Evolutionary conservation across 2,888 invertebrate species (phyloP).

Genomic region (Smittia aterrima): DNA sequence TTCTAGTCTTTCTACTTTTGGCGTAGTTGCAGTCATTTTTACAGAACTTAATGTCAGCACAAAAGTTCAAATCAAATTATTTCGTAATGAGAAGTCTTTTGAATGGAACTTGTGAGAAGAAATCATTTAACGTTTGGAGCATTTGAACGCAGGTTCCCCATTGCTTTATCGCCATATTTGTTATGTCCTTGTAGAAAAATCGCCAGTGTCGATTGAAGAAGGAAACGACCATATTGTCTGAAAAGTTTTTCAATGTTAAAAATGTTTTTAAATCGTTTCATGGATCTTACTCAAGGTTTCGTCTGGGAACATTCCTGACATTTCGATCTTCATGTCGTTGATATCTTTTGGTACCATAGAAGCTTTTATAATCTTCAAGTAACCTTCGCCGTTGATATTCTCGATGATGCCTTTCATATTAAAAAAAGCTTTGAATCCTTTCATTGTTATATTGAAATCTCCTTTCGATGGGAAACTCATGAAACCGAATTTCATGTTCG

Average conservation of each 20-base stretch:
- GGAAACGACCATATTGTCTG: conserved; percentile 52
- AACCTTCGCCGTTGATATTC: conserved; percentile 57
- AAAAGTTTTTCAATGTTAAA: conserved; percentile 43
- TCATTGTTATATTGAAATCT: no score
- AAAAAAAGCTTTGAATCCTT: conserved; percentile 53
- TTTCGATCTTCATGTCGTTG: conserved; percentile 60
- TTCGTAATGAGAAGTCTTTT: conserved; percentile 45
- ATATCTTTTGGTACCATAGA: conserved; percentile 65
- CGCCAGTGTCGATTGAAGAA: conserved; percentile 61
- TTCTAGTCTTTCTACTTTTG: no score
- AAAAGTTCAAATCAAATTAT: conserved; percentile 42
- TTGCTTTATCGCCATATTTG: conserved; percentile 53
- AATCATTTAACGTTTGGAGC: conserved; percentile 49
- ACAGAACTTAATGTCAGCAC: no score
- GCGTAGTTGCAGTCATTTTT: no score
- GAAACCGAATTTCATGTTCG: no score
- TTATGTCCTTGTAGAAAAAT: conserved; percentile 55
- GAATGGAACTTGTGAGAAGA: conserved; percentile 51
- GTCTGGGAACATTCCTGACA: conserved; percentile 62
- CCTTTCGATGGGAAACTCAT: no score
- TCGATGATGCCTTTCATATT: conserved; percentile 57
- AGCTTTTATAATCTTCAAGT: conserved; percentile 60
- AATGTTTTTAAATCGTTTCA: not conserved
- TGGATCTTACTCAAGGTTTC: conserved; percentile 63
- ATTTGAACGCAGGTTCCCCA: conserved; percentile 52